Evolutionary conservation across 35 echinoderm and acorn worm species (phyloP).

Genomic region (Apostichopus japonicus): DNA sequence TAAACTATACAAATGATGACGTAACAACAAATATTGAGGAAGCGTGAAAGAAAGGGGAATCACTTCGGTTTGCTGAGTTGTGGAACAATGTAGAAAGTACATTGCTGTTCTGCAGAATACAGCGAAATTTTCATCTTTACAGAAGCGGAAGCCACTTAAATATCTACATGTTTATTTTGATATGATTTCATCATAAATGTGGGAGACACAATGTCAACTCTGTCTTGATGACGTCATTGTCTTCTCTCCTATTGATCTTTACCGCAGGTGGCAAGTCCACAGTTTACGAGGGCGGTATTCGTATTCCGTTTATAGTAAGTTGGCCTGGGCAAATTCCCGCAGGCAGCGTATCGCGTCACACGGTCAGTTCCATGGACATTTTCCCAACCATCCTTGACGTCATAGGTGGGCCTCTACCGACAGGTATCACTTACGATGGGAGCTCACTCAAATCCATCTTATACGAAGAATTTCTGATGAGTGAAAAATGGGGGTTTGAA

Average conservation of each 20-base stretch:
- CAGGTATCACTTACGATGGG: not conserved
- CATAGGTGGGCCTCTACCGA: constrained; percentile 1
- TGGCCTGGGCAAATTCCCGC: constrained; percentile 34
- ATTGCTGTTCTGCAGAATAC: too few relatives aligned
- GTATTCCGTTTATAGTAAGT: constrained; percentile 38
- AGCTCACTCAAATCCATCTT: not conserved
- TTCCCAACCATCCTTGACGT: constrained; percentile 56
- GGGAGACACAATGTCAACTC: too few relatives aligned
- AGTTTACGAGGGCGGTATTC: constrained; percentile 30
- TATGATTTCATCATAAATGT: too few relatives aligned
- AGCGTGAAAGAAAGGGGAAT: too few relatives aligned
- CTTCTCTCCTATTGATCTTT: not conserved
- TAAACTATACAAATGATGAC: too few relatives aligned
- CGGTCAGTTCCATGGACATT: constrained; percentile 50
- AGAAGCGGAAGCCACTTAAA: too few relatives aligned
- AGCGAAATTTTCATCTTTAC: too few relatives aligned
- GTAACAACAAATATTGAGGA: too few relatives aligned
- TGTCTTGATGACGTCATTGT: not conserved
- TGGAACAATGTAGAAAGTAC: too few relatives aligned
- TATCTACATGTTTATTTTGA: too few relatives aligned
- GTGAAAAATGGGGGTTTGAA: constrained; percentile 34
- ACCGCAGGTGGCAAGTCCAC: constrained; percentile 38
- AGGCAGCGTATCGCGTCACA: not conserved
- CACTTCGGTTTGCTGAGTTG: too few relatives aligned
- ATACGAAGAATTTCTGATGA: not conserved